These are phyloP conservation scores for Gila orcuttii DNA, from an alignment of 2,113 vertebrate species.

Conservation along the genomic window DNA sequence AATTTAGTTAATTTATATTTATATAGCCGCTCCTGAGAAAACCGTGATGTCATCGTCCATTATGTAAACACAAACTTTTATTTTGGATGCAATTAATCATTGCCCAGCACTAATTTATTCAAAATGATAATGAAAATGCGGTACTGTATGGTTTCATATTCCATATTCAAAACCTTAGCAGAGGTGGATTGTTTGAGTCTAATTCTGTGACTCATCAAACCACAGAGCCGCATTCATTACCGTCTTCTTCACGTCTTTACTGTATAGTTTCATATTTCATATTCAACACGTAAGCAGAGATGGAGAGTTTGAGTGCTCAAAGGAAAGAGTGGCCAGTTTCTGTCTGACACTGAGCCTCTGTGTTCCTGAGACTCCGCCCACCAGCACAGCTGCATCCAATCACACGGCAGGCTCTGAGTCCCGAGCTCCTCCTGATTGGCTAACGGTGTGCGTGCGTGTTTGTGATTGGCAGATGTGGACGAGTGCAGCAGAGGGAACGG, in stretches of 20 bases:
- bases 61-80: too few species aligned
- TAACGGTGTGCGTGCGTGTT: conserved; percentile 34
- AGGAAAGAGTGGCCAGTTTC: conserved; percentile 32
- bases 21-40: too few species aligned
- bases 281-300: too few species aligned
- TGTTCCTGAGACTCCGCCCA: neutral
- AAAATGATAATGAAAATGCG: too few species aligned
- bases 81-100: too few species aligned
- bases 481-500: conserved; percentile 85
- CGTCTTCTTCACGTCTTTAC: neutral
- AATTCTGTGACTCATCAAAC: neutral
- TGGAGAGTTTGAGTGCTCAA: neutral
- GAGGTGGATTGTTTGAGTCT: too few species aligned
- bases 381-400: neutral
- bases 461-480: conserved; percentile 81
- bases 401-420: neutral
- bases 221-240: neutral
- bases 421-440: neutral
- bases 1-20: too few species aligned
- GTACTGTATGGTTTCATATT: too few species aligned
- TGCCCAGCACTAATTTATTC: too few species aligned
- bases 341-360: neutral
- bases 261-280: too few species aligned
- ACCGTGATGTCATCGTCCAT: too few species aligned
- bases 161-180: too few species aligned